Conservation (phyloP, 2,113 vertebrate species). For the Peromyscus polionotus region DNA sequence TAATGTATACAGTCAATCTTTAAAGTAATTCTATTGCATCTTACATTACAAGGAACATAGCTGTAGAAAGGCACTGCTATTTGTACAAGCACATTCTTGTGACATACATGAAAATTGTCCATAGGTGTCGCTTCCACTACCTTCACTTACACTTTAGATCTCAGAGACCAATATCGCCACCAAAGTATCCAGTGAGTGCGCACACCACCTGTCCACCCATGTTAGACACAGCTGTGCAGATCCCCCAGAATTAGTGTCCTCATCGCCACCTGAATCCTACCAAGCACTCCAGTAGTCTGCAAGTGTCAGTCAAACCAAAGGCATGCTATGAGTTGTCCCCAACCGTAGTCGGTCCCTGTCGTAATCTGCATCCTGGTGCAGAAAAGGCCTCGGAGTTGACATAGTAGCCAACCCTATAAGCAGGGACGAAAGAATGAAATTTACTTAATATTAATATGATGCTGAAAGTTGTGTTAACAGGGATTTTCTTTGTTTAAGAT, state of each 20-base stretch:
- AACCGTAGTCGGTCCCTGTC: background rate
- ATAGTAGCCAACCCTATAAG: fast-evolving
- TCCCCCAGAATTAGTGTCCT: background rate
- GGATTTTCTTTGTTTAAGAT: background rate
- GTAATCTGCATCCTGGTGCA: background rate
- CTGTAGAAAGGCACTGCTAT: background rate
- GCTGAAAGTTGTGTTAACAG: background rate
- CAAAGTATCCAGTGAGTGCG: background rate
- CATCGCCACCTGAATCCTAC: background rate
- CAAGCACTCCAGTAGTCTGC: background rate
- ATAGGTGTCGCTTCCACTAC: background rate
- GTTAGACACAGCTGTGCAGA: background rate
- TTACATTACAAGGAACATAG: background rate
- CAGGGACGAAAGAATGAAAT: background rate
- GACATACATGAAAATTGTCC: background rate
- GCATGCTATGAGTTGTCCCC: background rate
- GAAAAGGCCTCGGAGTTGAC: background rate
- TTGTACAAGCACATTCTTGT: no score
- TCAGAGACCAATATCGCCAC: background rate
- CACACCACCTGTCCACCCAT: background rate
- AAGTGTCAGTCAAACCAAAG: background rate
- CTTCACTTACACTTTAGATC: background rate
- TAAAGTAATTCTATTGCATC: background rate
- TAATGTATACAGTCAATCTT: background rate
- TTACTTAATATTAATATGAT: background rate